These are phyloP conservation scores for Euproctis similis DNA, from an alignment of 2,888 invertebrate species.

Conservation along the genomic window DNA sequence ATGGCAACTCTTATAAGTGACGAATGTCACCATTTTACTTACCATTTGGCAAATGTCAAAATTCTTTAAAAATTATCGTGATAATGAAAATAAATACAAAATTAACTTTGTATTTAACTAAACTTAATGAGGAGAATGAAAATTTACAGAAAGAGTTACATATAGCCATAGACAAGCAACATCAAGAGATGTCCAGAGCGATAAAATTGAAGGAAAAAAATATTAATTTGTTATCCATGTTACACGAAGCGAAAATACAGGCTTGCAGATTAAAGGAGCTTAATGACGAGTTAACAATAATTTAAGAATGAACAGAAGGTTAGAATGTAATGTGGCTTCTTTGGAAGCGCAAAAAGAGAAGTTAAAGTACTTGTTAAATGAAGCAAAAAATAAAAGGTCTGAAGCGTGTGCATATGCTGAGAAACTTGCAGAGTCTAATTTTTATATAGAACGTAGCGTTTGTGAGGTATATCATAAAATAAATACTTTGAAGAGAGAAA, in stretches of 20 bases:
- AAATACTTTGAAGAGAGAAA: constrained; percentile 24
- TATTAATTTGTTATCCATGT: constrained; percentile 23
- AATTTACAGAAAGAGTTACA: constrained; percentile 31
- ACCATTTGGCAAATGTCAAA: too few relatives aligned
- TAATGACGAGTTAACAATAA: constrained; percentile 1
- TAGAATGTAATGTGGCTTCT: neutral
- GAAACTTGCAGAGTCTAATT: constrained; percentile 47
- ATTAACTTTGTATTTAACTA: constrained; percentile 15
- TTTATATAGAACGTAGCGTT: constrained; percentile 40
- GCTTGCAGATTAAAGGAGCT: constrained; percentile 23
- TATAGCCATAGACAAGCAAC: constrained; percentile 50
- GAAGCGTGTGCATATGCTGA: constrained; percentile 45
- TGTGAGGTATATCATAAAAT: constrained; percentile 34
- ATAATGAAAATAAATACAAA: constrained; percentile 34
- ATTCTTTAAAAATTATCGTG: too few relatives aligned
- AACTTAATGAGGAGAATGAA: constrained; percentile 32
- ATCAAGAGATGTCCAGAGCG: constrained; percentile 61
- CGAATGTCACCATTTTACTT: neutral
- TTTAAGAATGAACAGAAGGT: neutral
- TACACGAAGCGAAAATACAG: constrained; percentile 35
- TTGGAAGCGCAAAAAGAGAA: constrained; percentile 31
- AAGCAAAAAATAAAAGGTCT: constrained; percentile 35
- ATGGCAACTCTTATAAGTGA: neutral
- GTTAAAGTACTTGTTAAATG: constrained; percentile 32
- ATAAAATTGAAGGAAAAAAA: constrained; percentile 54